phyloP scores from a whole-genome alignment of 2,113 vertebrate species.

The Cranoglanis bouderius region DNA sequence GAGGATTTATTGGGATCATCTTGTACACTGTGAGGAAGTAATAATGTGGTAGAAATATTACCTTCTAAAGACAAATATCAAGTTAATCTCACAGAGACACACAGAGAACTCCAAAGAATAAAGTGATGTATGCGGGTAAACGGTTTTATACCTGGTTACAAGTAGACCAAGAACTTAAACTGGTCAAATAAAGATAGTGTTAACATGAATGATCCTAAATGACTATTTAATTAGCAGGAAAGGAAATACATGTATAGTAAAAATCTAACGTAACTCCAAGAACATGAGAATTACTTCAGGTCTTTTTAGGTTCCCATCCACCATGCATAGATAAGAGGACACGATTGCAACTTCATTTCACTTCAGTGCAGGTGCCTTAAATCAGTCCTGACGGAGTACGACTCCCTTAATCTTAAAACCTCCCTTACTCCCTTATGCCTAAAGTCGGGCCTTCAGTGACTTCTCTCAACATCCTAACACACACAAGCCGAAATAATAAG shows the following conservation, averaged over 20 bases:
- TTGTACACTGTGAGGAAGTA: no score
- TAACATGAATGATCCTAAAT: background rate
- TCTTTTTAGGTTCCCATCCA: background rate
- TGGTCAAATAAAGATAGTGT: background rate
- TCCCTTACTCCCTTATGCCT: background rate
- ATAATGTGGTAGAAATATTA: no score
- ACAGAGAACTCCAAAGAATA: no score
- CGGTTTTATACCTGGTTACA: no score
- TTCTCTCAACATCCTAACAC: background rate
- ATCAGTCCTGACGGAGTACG: background rate
- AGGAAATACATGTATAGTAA: background rate
- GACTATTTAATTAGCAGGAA: background rate
- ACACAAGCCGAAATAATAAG: background rate
- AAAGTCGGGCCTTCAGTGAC: background rate
- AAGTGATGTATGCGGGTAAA: no score
- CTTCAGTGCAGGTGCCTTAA: background rate
- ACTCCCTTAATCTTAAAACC: background rate
- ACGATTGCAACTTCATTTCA: background rate
- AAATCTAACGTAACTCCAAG: no score
- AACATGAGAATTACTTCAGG: no score
- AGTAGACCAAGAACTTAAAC: background rate
- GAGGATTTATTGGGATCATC: no score
- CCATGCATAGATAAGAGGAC: background rate
- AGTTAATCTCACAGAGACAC: no score
- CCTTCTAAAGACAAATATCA: no score